These are phyloP conservation scores for Metacarcinus magister DNA, from an alignment of 2,888 invertebrate genomes.

Conservation along the genomic window DNA sequence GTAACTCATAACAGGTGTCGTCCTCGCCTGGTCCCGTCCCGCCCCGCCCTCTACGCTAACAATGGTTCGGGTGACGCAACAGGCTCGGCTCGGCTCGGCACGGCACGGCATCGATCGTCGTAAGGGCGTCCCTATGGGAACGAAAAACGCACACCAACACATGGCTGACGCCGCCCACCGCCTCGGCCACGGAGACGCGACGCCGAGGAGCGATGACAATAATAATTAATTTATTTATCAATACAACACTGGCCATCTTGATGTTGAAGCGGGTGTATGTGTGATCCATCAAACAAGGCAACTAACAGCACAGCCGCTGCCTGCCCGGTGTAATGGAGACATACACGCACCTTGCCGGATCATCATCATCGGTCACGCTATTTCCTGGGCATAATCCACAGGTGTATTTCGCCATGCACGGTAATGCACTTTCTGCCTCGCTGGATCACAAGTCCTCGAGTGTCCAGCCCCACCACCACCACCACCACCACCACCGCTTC, in stretches of 20 bases:
- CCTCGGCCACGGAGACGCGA: neutral
- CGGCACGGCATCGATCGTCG: neutral
- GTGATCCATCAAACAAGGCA: neutral
- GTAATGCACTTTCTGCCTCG: no score
- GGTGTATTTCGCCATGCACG: neutral
- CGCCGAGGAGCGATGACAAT: neutral
- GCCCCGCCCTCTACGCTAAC: neutral
- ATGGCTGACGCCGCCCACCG: neutral
- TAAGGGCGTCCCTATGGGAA: slow-evolving; percentile 30
- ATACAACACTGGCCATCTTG: neutral
- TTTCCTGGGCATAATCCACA: neutral
- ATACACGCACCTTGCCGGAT: neutral
- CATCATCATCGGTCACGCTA: neutral
- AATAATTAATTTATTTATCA: neutral
- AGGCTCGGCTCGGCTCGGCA: neutral
- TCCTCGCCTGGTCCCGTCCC: neutral
- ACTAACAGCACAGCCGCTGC: neutral
- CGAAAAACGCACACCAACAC: slow-evolving; percentile 41
- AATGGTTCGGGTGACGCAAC: slow-evolving; percentile 32
- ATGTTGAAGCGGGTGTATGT: neutral
- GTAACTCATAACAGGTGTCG: neutral
- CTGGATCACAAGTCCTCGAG: neutral
- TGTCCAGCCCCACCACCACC: neutral
- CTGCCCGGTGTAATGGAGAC: neutral
- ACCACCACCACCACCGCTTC: neutral